phyloP scores from a whole-genome alignment of 2,888 invertebrate species.

The Erebia ligea region DNA sequence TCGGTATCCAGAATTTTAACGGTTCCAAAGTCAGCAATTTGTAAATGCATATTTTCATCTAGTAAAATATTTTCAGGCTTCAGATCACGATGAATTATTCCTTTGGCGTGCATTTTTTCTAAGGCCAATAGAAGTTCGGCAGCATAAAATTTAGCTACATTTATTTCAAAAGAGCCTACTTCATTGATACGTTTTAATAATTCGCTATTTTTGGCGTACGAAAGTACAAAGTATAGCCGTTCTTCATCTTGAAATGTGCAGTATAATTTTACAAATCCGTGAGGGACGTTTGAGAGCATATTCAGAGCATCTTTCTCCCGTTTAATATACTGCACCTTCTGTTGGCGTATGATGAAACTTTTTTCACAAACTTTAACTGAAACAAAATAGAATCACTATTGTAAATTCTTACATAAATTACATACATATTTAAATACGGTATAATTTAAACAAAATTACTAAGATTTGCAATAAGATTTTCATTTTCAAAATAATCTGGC shows the following conservation, averaged over 20 bases:
- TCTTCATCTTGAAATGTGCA: conserved; percentile 98
- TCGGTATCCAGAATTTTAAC: conserved; percentile 89
- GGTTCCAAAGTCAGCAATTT: conserved; percentile 98
- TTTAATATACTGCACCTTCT: conserved; percentile 95
- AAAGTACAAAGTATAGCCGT: conserved; percentile 96
- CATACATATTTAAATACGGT: not conserved
- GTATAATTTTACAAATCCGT: conserved; percentile 96
- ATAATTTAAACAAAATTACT: not conserved
- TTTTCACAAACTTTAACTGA: conserved; percentile 99
- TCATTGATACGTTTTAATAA: conserved; percentile 95
- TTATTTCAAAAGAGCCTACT: conserved; percentile 94
- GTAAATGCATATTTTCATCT: conserved; percentile 97
- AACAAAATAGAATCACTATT: conserved; percentile 57
- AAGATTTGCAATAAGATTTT: no score
- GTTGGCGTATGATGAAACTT: conserved; percentile 94
- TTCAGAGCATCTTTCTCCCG: conserved; percentile 97
- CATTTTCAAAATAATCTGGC: not conserved
- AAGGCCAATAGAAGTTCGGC: conserved; percentile 96
- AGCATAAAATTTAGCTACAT: conserved; percentile 95
- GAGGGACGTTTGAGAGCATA: conserved; percentile 89
- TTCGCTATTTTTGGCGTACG: conserved; percentile 97
- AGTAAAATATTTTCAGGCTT: conserved; percentile 99
- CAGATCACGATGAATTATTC: conserved; percentile 97
- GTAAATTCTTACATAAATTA: no score
- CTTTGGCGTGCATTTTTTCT: conserved; percentile 94